These are phyloP conservation scores for Drosophila ohnishii DNA, from an alignment of 1,140 invertebrate species.

Conservation along the genomic window DNA sequence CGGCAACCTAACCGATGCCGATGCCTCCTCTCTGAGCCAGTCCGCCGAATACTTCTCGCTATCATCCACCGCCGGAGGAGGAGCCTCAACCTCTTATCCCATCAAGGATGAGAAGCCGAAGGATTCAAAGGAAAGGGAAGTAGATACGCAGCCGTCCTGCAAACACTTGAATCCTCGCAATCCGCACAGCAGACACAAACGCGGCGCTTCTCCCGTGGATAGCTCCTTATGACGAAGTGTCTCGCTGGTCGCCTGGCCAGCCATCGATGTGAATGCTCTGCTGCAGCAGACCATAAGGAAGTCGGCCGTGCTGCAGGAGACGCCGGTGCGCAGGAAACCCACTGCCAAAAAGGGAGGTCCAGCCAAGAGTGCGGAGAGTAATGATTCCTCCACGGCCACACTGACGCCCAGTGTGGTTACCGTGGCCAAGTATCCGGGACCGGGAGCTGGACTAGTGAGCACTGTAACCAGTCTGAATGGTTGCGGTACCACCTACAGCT, in stretches of 20 bases:
- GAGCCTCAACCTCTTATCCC: constrained; percentile 9
- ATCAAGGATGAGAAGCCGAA: constrained; percentile 22
- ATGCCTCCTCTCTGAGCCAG: constrained; percentile 75
- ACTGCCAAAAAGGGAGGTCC: constrained; percentile 20
- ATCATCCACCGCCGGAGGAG: constrained; percentile 48
- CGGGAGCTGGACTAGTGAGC: constrained; percentile 41
- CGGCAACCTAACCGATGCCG: constrained; percentile 60
- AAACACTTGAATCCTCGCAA: constrained; percentile 66
- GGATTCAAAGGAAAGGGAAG: constrained; percentile 12
- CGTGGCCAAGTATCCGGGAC: constrained; percentile 63
- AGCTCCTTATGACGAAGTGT: constrained; percentile 83
- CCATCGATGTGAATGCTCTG: constrained; percentile 80
- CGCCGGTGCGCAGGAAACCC: constrained; percentile 33
- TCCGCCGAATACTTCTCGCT: constrained; percentile 79
- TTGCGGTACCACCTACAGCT: constrained; percentile 39
- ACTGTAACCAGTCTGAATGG: constrained; percentile 65
- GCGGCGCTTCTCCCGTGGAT: constrained; percentile 53
- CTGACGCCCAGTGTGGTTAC: constrained; percentile 71
- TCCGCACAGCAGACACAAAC: constrained; percentile 60
- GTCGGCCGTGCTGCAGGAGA: constrained; percentile 70
- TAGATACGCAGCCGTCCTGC: constrained; percentile 19
- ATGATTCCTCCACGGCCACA: constrained; percentile 77
- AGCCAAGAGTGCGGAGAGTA: constrained; percentile 52
- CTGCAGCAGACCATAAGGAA: constrained; percentile 82
- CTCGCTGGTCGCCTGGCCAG: constrained; percentile 83